Evolutionary conservation across 1,140 invertebrate species (phyloP).

Genomic region (Glossosoma conforme): DNA sequence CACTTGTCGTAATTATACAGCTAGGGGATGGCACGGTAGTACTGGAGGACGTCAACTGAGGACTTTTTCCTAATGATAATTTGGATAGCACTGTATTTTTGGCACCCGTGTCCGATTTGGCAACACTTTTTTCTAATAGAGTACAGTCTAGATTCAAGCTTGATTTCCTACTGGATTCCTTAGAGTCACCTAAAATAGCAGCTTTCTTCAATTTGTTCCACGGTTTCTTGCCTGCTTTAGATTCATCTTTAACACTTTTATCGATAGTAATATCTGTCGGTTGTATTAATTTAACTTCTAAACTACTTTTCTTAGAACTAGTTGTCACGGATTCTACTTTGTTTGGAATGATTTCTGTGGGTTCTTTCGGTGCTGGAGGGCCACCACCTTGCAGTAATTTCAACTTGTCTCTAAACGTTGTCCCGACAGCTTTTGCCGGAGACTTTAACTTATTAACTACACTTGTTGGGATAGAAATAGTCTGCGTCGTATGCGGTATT

Average conservation of each 20-base stretch:
- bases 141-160: no score
- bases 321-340: constrained; percentile 18
- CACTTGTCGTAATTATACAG: constrained; percentile 21
- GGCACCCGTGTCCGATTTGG: constrained; percentile 25
- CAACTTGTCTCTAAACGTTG: constrained; percentile 46
- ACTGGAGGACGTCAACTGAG: constrained; percentile 19
- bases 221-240: constrained; percentile 44
- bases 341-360: constrained; percentile 25
- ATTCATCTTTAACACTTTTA: constrained; percentile 35
- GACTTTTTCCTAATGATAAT: constrained; percentile 24
- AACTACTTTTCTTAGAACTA: constrained; percentile 21
- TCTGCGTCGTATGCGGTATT: constrained; percentile 29
- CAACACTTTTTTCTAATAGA: constrained; percentile 14
- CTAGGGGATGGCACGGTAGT: constrained; percentile 26
- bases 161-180: constrained; percentile 16
- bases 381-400: constrained; percentile 42
- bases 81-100: constrained; percentile 30
- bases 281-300: constrained; percentile 37
- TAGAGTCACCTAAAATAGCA: constrained; percentile 41
- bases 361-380: constrained; percentile 34
- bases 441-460: constrained; percentile 51
- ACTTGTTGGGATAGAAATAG: constrained; percentile 49
- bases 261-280: constrained; percentile 33
- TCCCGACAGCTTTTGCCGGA: constrained; percentile 44
- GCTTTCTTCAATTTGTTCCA: constrained; percentile 56